Base-by-base conservation (phyloP, 1,140 invertebrate genomes). In the Onthophagus taurus region DNA sequence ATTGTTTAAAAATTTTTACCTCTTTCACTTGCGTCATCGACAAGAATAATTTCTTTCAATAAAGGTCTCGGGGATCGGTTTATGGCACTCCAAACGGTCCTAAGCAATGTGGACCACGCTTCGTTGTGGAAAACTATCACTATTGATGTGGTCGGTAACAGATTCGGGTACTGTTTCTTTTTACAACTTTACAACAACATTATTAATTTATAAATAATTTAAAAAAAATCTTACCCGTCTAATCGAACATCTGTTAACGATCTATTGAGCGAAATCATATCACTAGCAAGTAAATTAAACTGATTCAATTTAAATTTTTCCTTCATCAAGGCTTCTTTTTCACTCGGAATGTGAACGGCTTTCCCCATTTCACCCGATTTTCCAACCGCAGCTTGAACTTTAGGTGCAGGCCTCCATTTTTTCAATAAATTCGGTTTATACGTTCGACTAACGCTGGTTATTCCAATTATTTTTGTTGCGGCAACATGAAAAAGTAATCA, bases 81-180 rank as follows among this genome's bases (percentile, higher is more conserved):
- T 45, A 97, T 97, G 13, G 91, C 91, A 61, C 90, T 95, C 85
- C 91, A 92, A n/a, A 97, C 85, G 1, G 92, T 97, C 34, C 93
- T 73, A 18, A 97, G 71, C 3, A 97, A 68, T 0, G 93, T 97
- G n/a, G 88, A 85, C 92, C 92, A 97, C 0, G 93, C 93, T 67
- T 97, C 93, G 64, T 97, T 97, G 68, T 97, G 94, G 69, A 97
- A 97, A 24, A 97, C 94, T 53, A 97, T 93, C 12, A 97, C 89
- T 54, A 97, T 88, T 59, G 85, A 90, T 12, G 92, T 95, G 18
- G 85, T 79, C 4, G 90, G 89, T 57, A 94, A 69, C 47, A 83
- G 70, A 31, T 75, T 74, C 33, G 80, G 78, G 65, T 90, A 87
- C 19, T 68, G 69, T 60, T 91, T 92, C 50, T 65, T 74, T 63